Evolutionary conservation across 2,113 vertebrate species (phyloP).

Genomic region (Microcebus tavaratra): DNA sequence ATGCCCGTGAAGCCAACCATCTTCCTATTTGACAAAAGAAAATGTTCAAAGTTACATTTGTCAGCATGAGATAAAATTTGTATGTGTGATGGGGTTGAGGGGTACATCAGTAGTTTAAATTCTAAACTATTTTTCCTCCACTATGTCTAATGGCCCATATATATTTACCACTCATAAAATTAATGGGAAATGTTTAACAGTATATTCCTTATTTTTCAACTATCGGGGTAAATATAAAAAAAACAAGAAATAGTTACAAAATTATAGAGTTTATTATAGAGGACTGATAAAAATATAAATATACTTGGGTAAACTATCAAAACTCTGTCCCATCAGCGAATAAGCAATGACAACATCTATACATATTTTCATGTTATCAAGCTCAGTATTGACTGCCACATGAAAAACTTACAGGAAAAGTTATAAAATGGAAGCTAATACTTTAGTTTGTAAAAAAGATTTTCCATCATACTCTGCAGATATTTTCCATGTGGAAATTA

Average conservation of each 20-base stretch:
- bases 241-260: neutral
- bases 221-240: neutral
- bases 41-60: neutral
- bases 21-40: neutral
- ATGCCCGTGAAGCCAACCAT: neutral
- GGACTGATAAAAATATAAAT: neutral
- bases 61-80: neutral
- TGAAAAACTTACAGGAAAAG: neutral
- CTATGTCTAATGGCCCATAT: neutral
- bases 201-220: neutral
- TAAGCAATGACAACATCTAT: neutral
- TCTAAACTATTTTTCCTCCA: neutral
- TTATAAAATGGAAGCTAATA: neutral
- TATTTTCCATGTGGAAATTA: neutral
- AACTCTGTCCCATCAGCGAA: neutral
- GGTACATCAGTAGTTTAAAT: neutral
- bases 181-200: neutral
- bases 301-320: neutral
- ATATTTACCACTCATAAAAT: neutral
- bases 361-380: neutral
- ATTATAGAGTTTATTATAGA: neutral
- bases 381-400: neutral
- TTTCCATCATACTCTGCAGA: neutral
- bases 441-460: neutral
- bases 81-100: neutral